Evolutionary conservation across 2,888 invertebrate species (phyloP).

Genomic region (Amphipoea lucens): DNA sequence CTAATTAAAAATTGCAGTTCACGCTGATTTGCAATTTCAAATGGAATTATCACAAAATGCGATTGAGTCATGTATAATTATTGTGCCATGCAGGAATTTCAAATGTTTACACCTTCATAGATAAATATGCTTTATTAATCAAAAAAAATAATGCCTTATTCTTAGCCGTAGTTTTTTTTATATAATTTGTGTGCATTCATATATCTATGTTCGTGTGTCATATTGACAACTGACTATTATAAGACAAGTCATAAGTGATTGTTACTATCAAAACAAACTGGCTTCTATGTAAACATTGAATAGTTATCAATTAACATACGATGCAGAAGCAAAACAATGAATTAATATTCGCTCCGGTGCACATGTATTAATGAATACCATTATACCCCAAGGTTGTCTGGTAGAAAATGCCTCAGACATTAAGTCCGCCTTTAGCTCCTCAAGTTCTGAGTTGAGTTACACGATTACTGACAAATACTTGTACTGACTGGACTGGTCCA

Average conservation of each 20-base stretch:
- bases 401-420: background rate
- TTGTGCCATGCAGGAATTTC: slow-evolving; percentile 1
- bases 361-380: slow-evolving; percentile 8
- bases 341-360: slow-evolving; percentile 3
- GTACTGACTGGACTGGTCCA: background rate
- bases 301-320: slow-evolving; percentile 9
- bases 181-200: background rate
- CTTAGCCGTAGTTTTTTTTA: background rate
- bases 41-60: slow-evolving; percentile 12
- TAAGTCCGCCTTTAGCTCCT: background rate
- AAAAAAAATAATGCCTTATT: slow-evolving; percentile 6
- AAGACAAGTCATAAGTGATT: background rate
- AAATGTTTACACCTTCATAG: background rate
- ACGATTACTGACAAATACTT: background rate
- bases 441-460: background rate
- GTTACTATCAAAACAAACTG: slow-evolving; percentile 8
- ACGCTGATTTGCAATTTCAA: slow-evolving; percentile 10
- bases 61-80: slow-evolving; percentile 7
- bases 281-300: slow-evolving; percentile 12
- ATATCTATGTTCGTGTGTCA: no score
- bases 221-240: background rate
- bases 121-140: background rate
- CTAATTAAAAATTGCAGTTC: background rate
- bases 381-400: background rate
- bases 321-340: slow-evolving; percentile 26